Percentiles rank a stretch among this genome's conserved stretches.
Evolutionary conservation across 2,888 invertebrate species (phyloP).

Genomic region (Athrips mouffetella): DNA sequence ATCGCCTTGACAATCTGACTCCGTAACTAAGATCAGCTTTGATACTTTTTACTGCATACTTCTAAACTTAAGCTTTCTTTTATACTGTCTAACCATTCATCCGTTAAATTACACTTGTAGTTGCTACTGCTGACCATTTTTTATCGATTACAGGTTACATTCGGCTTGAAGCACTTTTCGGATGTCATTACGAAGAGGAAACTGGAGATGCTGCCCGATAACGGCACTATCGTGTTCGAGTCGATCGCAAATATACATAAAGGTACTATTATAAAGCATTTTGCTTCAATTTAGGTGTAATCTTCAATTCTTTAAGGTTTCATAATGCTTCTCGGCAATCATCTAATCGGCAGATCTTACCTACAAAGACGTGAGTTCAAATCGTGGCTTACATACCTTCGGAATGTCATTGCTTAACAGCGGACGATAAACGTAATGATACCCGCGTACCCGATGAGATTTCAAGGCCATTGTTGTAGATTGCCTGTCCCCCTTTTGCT

Average conservation of each 20-base stretch:
- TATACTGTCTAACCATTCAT: constrained; percentile 21
- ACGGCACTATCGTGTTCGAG: constrained; percentile 95
- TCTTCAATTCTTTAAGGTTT: neutral
- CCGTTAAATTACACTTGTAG: constrained; percentile 28
- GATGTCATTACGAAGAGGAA: constrained; percentile 95
- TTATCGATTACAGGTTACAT: constrained; percentile 57
- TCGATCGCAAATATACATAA: constrained; percentile 93
- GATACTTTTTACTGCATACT: too few relatives aligned
- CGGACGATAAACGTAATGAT: neutral
- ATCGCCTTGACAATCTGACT: too few relatives aligned
- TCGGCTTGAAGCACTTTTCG: constrained; percentile 89
- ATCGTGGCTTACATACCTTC: neutral
- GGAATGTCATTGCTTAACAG: constrained; percentile 1
- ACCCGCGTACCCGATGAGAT: neutral
- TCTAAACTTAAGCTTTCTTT: constrained; percentile 20
- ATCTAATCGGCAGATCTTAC: constrained; percentile 3
- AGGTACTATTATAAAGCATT: constrained; percentile 47
- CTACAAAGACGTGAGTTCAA: neutral
- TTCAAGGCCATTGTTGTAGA: neutral
- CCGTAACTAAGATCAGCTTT: too few relatives aligned
- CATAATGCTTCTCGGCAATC: neutral
- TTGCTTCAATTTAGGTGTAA: neutral
- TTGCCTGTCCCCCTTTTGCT: constrained; percentile 1
- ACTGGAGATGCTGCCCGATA: constrained; percentile 94
- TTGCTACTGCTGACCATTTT: constrained; percentile 25